These are phyloP conservation scores for Edolisoma coerulescens DNA, from an alignment of 2,113 vertebrate genomes.

Conservation along the genomic window DNA sequence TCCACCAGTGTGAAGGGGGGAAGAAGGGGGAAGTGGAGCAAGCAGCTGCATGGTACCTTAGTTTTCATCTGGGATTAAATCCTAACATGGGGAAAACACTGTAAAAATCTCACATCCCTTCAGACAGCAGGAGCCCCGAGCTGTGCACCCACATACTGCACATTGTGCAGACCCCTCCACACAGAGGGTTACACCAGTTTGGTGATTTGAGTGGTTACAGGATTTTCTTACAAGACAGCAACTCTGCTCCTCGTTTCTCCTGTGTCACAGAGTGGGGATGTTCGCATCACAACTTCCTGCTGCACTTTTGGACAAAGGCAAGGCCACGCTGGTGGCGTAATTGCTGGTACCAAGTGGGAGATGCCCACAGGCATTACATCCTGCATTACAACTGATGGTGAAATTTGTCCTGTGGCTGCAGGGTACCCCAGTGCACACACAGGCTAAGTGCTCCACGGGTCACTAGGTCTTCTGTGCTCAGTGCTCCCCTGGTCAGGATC, in stretches of 20 bases:
- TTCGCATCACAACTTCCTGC: neutral
- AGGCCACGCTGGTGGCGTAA: rapidly evolving
- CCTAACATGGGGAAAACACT: neutral
- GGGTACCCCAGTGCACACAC: neutral
- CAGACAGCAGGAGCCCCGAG: neutral
- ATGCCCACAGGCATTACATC: neutral
- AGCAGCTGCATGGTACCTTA: neutral
- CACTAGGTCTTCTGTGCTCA: neutral
- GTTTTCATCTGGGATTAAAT: neutral
- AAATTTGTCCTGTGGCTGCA: neutral
- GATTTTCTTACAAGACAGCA: neutral
- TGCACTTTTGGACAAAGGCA: neutral
- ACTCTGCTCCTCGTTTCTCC: neutral
- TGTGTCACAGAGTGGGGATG: neutral
- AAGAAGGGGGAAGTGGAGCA: neutral
- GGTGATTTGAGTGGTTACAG: neutral
- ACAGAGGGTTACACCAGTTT: neutral
- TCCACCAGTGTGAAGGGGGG: neutral
- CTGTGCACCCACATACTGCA: neutral
- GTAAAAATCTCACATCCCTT: neutral
- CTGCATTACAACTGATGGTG: neutral
- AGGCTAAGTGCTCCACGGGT: rapidly evolving
- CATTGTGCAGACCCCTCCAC: rapidly evolving
- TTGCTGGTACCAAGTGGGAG: neutral
- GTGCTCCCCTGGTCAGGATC: neutral